phyloP scores from a whole-genome alignment of 2,888 invertebrate species.

The Plebejus anna region DNA sequence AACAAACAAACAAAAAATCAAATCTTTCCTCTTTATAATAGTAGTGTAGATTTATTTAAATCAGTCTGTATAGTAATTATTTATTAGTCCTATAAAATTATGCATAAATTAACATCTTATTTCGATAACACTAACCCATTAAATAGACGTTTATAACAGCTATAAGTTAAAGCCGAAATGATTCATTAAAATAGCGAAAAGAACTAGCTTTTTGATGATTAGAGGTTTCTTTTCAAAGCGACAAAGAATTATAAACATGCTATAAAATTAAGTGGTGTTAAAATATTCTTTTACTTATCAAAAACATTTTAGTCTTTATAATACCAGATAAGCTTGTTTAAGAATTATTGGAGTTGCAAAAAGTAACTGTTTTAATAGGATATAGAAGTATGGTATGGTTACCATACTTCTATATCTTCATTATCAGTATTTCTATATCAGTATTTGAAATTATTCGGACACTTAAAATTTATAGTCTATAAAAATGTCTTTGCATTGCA shows the following conservation, averaged over 20 bases:
- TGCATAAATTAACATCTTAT: background rate
- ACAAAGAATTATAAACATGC: background rate
- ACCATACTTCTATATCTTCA: background rate
- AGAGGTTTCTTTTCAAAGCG: background rate
- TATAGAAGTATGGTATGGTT: background rate
- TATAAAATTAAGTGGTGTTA: background rate
- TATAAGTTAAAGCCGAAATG: background rate
- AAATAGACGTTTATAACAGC: background rate
- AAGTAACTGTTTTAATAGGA: background rate
- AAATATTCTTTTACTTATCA: background rate
- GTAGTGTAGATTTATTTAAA: background rate
- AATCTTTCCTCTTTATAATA: too few relatives aligned
- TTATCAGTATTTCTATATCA: too few relatives aligned
- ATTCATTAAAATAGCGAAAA: background rate
- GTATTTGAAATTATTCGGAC: background rate
- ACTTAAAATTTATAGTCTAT: background rate
- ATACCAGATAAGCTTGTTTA: background rate
- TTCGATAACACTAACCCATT: constrained; percentile 6
- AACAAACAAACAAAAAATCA: too few relatives aligned
- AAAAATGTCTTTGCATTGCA: too few relatives aligned
- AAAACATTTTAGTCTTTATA: background rate
- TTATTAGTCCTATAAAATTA: constrained; percentile 4
- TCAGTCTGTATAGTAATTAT: constrained; percentile 7
- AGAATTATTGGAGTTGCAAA: background rate
- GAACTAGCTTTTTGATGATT: background rate